These are phyloP conservation scores for Dromas ardeola DNA, from an alignment of 2,113 vertebrate species.

Conservation along the genomic window DNA sequence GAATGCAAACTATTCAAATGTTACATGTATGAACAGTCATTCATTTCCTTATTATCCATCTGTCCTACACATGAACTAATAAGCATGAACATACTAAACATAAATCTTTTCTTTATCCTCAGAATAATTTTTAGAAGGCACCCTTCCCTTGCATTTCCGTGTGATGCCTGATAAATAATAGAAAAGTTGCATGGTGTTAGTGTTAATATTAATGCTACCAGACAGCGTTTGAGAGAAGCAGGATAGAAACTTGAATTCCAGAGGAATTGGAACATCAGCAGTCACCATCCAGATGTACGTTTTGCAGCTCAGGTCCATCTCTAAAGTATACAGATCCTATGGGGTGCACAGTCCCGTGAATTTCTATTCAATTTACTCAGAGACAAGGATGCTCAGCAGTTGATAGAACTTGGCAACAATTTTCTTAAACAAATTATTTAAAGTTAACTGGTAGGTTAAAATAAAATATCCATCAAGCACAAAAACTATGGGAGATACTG, in stretches of 20 bases:
- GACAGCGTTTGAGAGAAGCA: neutral
- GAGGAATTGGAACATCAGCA: neutral
- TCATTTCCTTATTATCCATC: constrained; percentile 3
- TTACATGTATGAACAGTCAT: constrained; percentile 11
- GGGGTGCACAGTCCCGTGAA: neutral
- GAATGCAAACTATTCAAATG: neutral
- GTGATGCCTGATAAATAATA: neutral
- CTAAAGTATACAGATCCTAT: neutral
- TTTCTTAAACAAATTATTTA: neutral
- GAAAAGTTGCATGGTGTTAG: neutral
- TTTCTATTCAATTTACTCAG: neutral
- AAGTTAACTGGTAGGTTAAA: neutral
- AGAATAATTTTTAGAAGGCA: constrained; percentile 30
- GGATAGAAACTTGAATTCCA: neutral
- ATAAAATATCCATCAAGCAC: neutral
- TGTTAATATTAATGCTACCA: constrained; percentile 22
- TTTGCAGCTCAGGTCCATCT: neutral
- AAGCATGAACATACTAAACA: constrained; percentile 25
- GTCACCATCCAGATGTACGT: neutral
- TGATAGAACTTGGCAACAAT: neutral
- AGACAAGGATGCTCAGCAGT: neutral
- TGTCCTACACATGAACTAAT: neutral
- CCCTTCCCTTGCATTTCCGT: neutral
- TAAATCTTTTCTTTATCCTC: constrained; percentile 53
- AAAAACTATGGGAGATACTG: neutral